Conservation (phyloP, 2,888 invertebrate genomes). For the Lingula anatina region DNA sequence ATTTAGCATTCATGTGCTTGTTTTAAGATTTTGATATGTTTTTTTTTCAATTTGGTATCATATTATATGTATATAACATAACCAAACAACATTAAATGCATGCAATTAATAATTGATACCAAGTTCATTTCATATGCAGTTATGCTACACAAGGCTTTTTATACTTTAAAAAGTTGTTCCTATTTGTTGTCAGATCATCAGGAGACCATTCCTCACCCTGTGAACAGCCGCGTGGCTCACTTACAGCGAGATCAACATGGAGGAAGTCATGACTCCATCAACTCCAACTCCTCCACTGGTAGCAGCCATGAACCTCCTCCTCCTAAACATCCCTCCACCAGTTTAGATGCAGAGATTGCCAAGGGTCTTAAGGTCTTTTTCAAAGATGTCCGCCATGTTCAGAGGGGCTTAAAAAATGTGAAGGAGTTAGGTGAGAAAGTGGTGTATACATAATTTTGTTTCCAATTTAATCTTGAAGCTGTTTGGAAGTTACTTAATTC, state of each 20-base stretch:
- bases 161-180: no score
- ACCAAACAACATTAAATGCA: no score
- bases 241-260: neutral
- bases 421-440: slow-evolving; percentile 13
- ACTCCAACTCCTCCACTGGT: neutral
- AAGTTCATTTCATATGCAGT: no score
- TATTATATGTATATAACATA: no score
- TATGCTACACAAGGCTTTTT: no score
- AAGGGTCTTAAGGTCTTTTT: slow-evolving; percentile 29
- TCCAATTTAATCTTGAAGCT: neutral
- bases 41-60: no score
- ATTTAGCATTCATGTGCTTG: no score
- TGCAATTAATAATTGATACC: no score
- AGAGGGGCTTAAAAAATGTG: slow-evolving; percentile 18
- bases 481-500: neutral
- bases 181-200: no score
- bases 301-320: neutral
- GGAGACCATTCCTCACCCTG: neutral
- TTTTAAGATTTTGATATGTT: no score
- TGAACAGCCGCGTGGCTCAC: neutral
- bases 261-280: no score
- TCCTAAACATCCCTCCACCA: slow-evolving; percentile 6
- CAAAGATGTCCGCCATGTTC: slow-evolving; percentile 23
- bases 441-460: neutral
- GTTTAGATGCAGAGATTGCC: slow-evolving; percentile 29